Conservation (phyloP, 2,888 invertebrate species). For the Drosophila antonietae region DNA sequence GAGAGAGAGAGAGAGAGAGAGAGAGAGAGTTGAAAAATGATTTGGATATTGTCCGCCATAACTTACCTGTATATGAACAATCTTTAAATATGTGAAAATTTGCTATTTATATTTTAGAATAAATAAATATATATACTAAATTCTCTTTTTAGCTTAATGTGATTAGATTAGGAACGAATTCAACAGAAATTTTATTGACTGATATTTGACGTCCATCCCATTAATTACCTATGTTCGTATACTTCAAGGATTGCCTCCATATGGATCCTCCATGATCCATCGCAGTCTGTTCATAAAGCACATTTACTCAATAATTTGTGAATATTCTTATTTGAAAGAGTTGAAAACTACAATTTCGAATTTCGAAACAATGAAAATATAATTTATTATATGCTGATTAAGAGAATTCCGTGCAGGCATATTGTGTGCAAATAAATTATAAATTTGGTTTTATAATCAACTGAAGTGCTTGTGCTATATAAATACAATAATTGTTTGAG, state of each 20-base stretch:
- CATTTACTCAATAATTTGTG: not conserved
- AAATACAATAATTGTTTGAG: not conserved
- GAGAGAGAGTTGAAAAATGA: not conserved
- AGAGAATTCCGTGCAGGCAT: not conserved
- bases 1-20: not conserved
- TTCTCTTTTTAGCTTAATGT: too few relatives aligned
- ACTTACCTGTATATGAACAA: not conserved
- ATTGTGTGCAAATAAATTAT: not conserved
- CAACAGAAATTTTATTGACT: too few relatives aligned
- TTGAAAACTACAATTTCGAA: not conserved
- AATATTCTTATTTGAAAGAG: not conserved
- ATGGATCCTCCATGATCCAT: not conserved
- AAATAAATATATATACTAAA: too few relatives aligned
- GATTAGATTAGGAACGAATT: too few relatives aligned
- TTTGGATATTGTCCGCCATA: not conserved
- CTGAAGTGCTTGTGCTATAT: constrained; percentile 19
- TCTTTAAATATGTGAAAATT: not conserved
- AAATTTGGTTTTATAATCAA: constrained; percentile 6
- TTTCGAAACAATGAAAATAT: not conserved
- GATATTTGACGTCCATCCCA: not conserved
- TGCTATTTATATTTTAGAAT: too few relatives aligned
- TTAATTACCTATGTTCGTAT: not conserved
- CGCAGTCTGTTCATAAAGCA: not conserved
- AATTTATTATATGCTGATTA: constrained; percentile 20
- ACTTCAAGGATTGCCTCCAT: too few relatives aligned